Conservation (phyloP, 2,113 vertebrate genomes). For the Myocastor coypus region DNA sequence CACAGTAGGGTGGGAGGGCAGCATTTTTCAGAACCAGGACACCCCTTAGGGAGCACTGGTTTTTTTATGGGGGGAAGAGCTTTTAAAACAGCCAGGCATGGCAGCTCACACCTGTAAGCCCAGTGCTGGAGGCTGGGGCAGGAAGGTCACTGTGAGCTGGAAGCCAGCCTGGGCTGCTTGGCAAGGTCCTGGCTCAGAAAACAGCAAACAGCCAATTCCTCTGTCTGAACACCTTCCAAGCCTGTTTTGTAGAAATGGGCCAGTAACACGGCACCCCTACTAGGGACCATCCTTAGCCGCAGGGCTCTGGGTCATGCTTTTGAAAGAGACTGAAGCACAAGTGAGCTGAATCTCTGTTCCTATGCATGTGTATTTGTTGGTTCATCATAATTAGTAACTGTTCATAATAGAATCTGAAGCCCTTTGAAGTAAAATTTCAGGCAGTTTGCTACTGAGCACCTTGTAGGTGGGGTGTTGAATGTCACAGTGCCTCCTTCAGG, state of each 20-base stretch:
- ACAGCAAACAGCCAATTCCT: no score
- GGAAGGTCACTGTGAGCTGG: neutral
- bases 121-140: neutral
- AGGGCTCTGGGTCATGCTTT: neutral
- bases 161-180: neutral
- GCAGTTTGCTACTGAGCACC: slow-evolving; percentile 14
- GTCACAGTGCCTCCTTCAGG: neutral
- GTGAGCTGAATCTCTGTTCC: neutral
- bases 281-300: neutral
- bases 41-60: neutral
- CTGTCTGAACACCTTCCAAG: neutral
- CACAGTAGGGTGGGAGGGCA: neutral
- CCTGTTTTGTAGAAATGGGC: neutral
- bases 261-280: no score
- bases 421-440: slow-evolving; percentile 35
- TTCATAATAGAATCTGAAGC: slow-evolving; percentile 36
- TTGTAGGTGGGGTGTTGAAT: neutral
- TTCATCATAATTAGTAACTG: neutral
- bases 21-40: slow-evolving; percentile 33
- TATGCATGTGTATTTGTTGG: neutral
- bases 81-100: neutral
- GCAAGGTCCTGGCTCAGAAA: no score
- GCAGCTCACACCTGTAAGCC: neutral
- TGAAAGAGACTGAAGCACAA: slow-evolving; percentile 10
- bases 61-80: neutral